These are phyloP conservation scores for Peribatodes rhomboidaria DNA, from an alignment of 2,888 invertebrate genomes.

Conservation along the genomic window DNA sequence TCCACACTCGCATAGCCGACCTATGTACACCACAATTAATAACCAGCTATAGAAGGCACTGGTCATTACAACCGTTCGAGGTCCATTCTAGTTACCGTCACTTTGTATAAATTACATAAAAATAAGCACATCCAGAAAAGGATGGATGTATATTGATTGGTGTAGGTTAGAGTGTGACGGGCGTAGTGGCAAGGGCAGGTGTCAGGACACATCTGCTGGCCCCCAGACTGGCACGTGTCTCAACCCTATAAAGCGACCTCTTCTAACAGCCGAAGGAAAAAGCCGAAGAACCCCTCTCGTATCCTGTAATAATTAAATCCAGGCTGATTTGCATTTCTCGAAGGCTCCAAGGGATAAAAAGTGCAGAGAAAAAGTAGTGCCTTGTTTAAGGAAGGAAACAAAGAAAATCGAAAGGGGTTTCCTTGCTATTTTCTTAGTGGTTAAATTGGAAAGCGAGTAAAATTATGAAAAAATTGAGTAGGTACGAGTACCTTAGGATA, in stretches of 20 bases:
- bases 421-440: background rate
- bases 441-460: background rate
- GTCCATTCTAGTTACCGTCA: conserved; percentile 84
- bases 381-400: background rate
- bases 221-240: conserved; percentile 78
- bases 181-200: conserved; percentile 81
- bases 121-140: conserved; percentile 78
- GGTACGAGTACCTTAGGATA: no score
- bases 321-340: conserved; percentile 45
- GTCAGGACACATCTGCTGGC: conserved; percentile 84
- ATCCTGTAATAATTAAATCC: conserved; percentile 61
- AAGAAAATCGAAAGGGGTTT: background rate
- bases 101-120: conserved; percentile 85
- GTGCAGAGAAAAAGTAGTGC: conserved; percentile 3
- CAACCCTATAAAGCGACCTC: conserved; percentile 80
- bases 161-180: conserved; percentile 73
- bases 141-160: conserved; percentile 66
- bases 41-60: conserved; percentile 64
- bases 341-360: conserved; percentile 25
- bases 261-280: conserved; percentile 68
- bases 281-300: conserved; percentile 68
- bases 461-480: no score
- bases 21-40: conserved; percentile 61
- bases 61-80: conserved; percentile 80
- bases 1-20: background rate